These are phyloP conservation scores for Potamilus streckersoni DNA, from an alignment of 1,140 invertebrate species.

Conservation along the genomic window DNA sequence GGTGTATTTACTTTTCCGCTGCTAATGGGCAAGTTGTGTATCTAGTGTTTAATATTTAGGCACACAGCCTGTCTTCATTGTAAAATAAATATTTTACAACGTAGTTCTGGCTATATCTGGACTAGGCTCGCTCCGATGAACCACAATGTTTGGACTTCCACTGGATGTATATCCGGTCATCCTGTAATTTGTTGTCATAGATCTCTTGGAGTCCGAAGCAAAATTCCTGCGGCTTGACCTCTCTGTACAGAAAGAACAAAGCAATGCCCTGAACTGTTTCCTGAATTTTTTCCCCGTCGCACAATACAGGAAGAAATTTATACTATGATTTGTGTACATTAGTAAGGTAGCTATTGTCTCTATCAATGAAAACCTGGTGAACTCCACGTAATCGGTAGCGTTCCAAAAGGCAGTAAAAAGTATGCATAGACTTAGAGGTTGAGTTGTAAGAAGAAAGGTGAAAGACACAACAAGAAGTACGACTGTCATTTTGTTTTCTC, in stretches of 20 bases:
- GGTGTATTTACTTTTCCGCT: too few relatives aligned
- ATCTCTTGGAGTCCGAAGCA: too few relatives aligned
- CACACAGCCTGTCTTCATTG: too few relatives aligned
- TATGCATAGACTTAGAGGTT: slow-evolving; percentile 56
- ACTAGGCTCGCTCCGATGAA: too few relatives aligned
- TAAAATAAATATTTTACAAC: too few relatives aligned
- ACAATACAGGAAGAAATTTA: slow-evolving; percentile 67
- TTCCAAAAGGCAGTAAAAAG: slow-evolving; percentile 48
- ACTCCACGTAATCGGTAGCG: slow-evolving; percentile 20
- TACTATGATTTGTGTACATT: slow-evolving; percentile 66
- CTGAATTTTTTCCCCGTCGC: slow-evolving; percentile 63
- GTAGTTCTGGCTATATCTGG: too few relatives aligned
- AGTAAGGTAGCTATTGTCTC: slow-evolving; percentile 51
- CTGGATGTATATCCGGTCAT: too few relatives aligned
- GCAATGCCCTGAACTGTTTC: slow-evolving; percentile 43
- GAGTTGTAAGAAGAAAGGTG: slow-evolving; percentile 61
- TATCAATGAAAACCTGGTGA: slow-evolving; percentile 17
- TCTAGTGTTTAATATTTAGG: too few relatives aligned
- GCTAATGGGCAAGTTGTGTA: too few relatives aligned
- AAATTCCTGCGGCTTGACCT: too few relatives aligned
- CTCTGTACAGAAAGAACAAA: slow-evolving; percentile 27
- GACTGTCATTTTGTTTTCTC: slow-evolving; percentile 43
- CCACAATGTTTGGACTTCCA: too few relatives aligned
- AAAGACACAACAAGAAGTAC: slow-evolving; percentile 64
- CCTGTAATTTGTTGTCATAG: too few relatives aligned